Evolutionary conservation across 2,797 vertebrate genomes (phyloP).

Genomic region (Cephalopachus bancanus): DNA sequence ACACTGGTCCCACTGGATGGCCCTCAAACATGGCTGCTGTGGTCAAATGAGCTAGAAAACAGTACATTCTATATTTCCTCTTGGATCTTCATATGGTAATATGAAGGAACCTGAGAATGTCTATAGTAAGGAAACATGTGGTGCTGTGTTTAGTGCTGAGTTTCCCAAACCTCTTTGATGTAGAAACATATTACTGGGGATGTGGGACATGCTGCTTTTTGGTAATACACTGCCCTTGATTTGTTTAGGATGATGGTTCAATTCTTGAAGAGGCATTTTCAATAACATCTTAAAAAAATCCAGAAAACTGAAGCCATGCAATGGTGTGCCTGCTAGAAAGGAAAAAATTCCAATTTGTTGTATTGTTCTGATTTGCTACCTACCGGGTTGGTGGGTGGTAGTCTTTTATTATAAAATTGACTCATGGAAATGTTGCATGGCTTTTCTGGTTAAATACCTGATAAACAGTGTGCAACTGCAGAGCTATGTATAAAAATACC

Average conservation of each 20-base stretch:
- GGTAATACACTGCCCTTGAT: background rate
- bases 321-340: background rate
- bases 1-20: background rate
- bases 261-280: conserved; percentile 11
- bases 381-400: background rate
- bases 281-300: background rate
- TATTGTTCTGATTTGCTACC: background rate
- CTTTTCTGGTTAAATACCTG: background rate
- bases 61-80: background rate
- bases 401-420: background rate
- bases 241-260: background rate
- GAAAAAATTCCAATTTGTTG: background rate
- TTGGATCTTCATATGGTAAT: background rate
- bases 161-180: background rate
- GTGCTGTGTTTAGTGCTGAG: background rate
- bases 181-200: background rate
- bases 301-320: background rate
- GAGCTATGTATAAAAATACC: background rate
- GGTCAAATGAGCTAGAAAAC: background rate
- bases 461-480: conserved; percentile 10
- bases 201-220: background rate
- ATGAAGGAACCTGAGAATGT: background rate
- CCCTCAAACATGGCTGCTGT: background rate
- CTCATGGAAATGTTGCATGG: background rate
- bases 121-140: background rate